phyloP scores from a whole-genome alignment of 2,797 vertebrate species.

The Alcedo atthis region DNA sequence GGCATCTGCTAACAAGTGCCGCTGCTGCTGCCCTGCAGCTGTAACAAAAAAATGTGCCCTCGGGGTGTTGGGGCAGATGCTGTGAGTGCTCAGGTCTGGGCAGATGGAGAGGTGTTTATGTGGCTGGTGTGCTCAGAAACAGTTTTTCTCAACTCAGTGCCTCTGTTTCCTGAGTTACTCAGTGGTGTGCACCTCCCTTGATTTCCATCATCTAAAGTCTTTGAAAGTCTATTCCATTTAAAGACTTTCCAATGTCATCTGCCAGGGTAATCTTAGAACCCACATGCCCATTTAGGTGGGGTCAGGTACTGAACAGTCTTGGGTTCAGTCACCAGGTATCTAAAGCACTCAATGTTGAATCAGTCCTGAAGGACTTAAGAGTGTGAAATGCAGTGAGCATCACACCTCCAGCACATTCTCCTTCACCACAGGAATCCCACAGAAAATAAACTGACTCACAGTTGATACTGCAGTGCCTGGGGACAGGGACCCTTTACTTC shows the following conservation, averaged over 20 bases:
- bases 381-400: neutral
- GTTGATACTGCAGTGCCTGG: rapidly evolving
- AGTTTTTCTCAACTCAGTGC: neutral
- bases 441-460: neutral
- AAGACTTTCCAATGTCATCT: neutral
- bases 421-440: neutral
- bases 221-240: neutral
- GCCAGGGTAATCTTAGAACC: neutral
- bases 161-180: rapidly evolving
- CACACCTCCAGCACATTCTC: neutral
- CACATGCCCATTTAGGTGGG: rapidly evolving
- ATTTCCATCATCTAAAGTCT: neutral
- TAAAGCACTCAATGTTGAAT: neutral
- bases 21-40: neutral
- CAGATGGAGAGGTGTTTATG: neutral
- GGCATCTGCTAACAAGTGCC: rapidly evolving
- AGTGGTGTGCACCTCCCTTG: neutral
- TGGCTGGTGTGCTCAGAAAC: neutral
- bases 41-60: rapidly evolving
- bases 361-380: neutral
- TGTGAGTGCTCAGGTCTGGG: rapidly evolving
- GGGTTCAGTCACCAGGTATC: neutral
- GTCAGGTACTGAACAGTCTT: neutral
- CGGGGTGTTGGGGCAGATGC: rapidly evolving
- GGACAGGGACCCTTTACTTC: neutral